phyloP scores from a whole-genome alignment of 2,797 vertebrate species.

The Thamnophis elegans region DNA sequence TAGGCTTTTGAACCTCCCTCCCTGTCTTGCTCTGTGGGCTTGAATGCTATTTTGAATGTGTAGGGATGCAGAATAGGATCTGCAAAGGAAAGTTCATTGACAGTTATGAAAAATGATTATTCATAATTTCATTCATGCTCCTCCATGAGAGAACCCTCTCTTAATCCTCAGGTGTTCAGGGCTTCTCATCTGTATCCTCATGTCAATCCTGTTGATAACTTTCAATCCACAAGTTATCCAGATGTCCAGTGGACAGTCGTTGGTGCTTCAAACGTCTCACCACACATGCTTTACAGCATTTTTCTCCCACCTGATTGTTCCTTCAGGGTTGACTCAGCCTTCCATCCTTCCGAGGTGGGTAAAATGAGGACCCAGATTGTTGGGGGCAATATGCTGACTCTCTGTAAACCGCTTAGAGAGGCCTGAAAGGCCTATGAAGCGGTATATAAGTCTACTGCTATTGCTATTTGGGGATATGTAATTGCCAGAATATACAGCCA shows the following conservation, averaged over 20 bases:
- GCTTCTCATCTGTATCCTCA: not conserved
- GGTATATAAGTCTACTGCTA: too few relatives aligned
- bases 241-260: not conserved
- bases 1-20: not conserved
- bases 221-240: not conserved
- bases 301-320: not conserved
- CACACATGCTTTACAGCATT: not conserved
- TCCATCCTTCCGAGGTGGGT: too few relatives aligned
- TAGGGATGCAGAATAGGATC: not conserved
- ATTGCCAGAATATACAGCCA: not conserved
- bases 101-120: not conserved
- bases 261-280: not conserved
- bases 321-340: too few relatives aligned
- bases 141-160: not conserved
- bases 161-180: not conserved
- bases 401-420: too few relatives aligned
- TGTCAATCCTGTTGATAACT: not conserved
- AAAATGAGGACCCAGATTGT: too few relatives aligned
- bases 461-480: not conserved
- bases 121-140: not conserved
- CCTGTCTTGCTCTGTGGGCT: not conserved
- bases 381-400: too few relatives aligned
- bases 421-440: too few relatives aligned
- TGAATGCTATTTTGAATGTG: not conserved
- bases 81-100: not conserved